Base-by-base conservation (phyloP, 2,888 invertebrate genomes). In the Yponomeuta malinellus region DNA sequence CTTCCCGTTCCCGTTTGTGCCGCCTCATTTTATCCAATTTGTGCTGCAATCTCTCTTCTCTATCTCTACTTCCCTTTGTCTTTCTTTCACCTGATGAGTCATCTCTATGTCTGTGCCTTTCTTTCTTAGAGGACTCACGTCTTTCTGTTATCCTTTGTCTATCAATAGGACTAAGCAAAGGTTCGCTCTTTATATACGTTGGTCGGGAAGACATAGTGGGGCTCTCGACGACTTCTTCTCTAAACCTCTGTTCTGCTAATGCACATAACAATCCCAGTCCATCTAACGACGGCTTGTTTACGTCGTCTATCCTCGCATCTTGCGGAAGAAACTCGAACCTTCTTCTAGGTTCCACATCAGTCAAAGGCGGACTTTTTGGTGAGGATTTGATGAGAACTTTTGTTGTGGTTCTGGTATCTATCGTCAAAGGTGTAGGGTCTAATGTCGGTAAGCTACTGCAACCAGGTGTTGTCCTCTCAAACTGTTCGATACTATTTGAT, bases 401-500 rank as follows among this genome's bases (percentile, higher is more conserved):
- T 72, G 91, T 91, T 0, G 88, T 78, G 5, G 82, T 80, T 52
- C 93, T 87, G 0, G 93, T 92, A 69, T 92, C 92, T 3, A 91
- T 77, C 2, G 88, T 90, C 43, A 89, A 73, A 0, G 90, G 85
- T 1, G 75, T 72, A 1, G 86, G 79, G 23, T 90, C 90, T 72
- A 89, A 74, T 4, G 74, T 73, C 1, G 92, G 87, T 84, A 88
- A 85, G 72, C 80, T 83, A 52, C 52, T 59, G 52, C 81, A 85
- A 15, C 85, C 83, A 23, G 92, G 84, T 65, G 87, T 90, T 0
- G 90, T 89, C 71, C 93, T 93, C 78, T 95, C 95, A 76, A 95
- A 95, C 77, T 96, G 96, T 71, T 96, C 96, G 73, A 97, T 97
- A 81, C 97, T 97, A 78, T 97, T 97, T 0, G 97, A 97, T 37